A percentile compares a stretch with the other conserved stretches of the same genome.
Evolutionary conservation across 2,888 invertebrate genomes (phyloP).

Genomic region (Ormyrus nitidulus): DNA sequence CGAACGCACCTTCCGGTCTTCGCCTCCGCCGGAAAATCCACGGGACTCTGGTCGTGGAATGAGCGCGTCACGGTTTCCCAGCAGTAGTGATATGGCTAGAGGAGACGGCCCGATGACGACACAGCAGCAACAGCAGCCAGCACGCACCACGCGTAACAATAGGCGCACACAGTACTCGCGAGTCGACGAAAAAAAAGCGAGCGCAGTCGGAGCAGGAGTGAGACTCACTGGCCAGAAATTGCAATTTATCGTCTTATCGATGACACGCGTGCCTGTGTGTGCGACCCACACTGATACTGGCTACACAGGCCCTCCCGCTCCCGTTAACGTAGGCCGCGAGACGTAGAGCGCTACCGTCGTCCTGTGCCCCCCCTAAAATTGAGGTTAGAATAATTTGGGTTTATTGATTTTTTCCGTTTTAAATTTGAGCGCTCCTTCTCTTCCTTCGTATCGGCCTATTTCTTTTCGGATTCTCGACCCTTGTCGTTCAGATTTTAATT

Average conservation of each 20-base stretch:
- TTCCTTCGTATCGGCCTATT: too few relatives aligned
- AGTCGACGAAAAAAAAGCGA: constrained; percentile 1
- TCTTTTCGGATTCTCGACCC: too few relatives aligned
- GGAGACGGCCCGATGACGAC: too few relatives aligned
- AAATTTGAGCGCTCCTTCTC: constrained; percentile 3
- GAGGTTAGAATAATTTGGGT: constrained; percentile 46
- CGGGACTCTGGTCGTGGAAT: constrained; percentile 26
- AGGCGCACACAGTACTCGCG: constrained; percentile 16
- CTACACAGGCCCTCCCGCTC: too few relatives aligned
- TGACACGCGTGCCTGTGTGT: constrained; percentile 48
- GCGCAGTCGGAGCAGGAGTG: background rate
- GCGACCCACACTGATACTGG: constrained; percentile 16
- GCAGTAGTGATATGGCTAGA: too few relatives aligned
- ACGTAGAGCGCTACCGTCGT: constrained; percentile 12
- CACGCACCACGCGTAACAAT: background rate
- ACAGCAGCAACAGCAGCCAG: too few relatives aligned
- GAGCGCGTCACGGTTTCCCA: constrained; percentile 45
- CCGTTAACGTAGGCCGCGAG: too few relatives aligned
- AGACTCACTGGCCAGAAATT: background rate
- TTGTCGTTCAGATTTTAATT: too few relatives aligned
- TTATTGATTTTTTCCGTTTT: constrained; percentile 41
- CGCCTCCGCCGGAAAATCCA: constrained; percentile 44
- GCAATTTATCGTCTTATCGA: constrained; percentile 43
- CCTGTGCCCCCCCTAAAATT: constrained; percentile 9
- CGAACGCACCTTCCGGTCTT: constrained; percentile 51